Conservation (phyloP, 2,113 vertebrate species). For the Macrotis lagotis region DNA sequence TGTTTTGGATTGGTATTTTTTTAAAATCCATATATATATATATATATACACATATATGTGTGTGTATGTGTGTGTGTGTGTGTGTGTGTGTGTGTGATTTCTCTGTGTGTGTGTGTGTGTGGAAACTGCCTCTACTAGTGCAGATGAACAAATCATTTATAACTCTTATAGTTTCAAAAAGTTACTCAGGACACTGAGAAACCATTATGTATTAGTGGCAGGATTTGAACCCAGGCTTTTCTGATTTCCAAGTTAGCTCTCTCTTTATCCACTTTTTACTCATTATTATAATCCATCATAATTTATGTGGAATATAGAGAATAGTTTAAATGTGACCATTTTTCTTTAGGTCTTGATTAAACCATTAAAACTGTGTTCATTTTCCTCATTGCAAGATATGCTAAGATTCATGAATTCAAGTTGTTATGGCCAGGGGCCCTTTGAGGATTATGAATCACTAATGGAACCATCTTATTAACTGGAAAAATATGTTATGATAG, state of each 20-base stretch:
- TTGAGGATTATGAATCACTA: conserved; percentile 75
- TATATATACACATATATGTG: too few species aligned
- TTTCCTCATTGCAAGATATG: conserved; percentile 52
- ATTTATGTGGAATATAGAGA: background rate
- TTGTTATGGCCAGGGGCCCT: conserved; percentile 72
- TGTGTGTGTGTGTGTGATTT: too few species aligned
- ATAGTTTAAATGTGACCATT: conserved; percentile 26
- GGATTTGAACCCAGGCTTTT: background rate
- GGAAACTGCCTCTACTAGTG: background rate
- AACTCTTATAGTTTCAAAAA: background rate
- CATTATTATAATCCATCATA: background rate
- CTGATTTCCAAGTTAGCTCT: background rate
- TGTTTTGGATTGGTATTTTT: background rate
- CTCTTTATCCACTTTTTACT: background rate
- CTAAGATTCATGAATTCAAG: conserved; percentile 69
- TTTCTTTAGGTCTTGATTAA: conserved; percentile 61
- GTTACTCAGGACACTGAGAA: background rate
- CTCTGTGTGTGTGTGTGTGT: background rate
- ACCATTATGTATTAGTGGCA: background rate
- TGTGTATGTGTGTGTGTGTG: too few species aligned
- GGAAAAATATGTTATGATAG: conserved; percentile 71
- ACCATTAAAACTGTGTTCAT: conserved; percentile 53
- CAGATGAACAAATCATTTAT: background rate
- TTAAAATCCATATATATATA: background rate
- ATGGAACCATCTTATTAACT: conserved; percentile 70